Percentiles rank a stretch among this genome's conserved stretches.
Evolutionary conservation across 2,113 vertebrate species (phyloP).

Genomic region (Colinus virginianus): DNA sequence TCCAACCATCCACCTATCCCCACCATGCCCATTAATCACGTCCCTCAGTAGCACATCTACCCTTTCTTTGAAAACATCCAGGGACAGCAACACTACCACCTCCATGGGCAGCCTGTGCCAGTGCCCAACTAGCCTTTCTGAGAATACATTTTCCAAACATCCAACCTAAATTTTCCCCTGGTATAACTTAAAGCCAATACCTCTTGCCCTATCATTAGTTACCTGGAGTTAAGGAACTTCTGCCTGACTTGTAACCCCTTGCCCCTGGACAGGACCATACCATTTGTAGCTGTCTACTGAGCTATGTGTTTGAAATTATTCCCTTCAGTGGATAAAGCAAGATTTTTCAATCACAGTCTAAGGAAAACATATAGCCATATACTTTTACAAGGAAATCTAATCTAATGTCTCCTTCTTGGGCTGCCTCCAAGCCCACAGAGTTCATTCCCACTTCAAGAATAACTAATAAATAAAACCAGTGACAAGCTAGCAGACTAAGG

Average conservation of each 20-base stretch:
- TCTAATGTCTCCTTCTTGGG: background rate
- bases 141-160: too few species aligned
- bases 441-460: background rate
- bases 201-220: too few species aligned
- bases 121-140: too few species aligned
- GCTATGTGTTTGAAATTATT: background rate
- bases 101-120: too few species aligned
- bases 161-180: too few species aligned
- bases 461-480: slow-evolving; percentile 46
- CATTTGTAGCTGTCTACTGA: background rate
- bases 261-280: background rate
- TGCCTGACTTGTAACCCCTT: background rate
- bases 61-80: too few species aligned
- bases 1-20: too few species aligned
- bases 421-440: slow-evolving; percentile 7
- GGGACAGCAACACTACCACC: too few species aligned
- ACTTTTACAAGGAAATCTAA: background rate
- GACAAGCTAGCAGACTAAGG: background rate
- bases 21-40: too few species aligned
- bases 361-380: background rate
- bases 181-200: too few species aligned
- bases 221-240: background rate
- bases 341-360: slow-evolving; percentile 5
- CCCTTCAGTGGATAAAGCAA: background rate
- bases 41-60: too few species aligned